A percentile compares a stretch with the other conserved stretches of the same genome.
These are phyloP conservation scores for Scalopus aquaticus DNA, from an alignment of 2,113 vertebrate species.

Conservation along the genomic window DNA sequence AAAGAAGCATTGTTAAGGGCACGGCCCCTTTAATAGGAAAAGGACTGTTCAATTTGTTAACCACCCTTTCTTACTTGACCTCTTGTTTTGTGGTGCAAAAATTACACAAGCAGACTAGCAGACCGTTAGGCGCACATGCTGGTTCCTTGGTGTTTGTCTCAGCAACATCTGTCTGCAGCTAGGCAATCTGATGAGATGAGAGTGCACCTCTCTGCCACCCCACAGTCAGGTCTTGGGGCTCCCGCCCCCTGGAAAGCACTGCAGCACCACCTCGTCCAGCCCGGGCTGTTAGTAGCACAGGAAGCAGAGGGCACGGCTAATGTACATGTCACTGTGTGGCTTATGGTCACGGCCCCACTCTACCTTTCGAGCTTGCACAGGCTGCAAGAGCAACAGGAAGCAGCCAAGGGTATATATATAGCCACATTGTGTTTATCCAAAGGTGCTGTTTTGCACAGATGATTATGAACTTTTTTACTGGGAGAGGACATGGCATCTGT, in stretches of 20 bases:
- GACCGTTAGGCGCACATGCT: not conserved
- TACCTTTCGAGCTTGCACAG: constrained; percentile 75
- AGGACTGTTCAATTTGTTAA: not conserved
- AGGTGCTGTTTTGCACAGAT: constrained; percentile 85
- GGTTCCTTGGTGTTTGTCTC: not conserved
- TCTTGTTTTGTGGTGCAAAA: constrained; percentile 38
- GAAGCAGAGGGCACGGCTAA: constrained; percentile 62
- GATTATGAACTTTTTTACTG: constrained; percentile 68
- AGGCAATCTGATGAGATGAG: not conserved
- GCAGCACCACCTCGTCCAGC: not conserved
- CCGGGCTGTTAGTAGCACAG: not conserved
- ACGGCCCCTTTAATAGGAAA: constrained; percentile 38
- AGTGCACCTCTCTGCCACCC: not conserved
- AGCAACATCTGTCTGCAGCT: not conserved
- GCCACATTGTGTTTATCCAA: constrained; percentile 85
- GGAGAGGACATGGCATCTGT: constrained; percentile 69
- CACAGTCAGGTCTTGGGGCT: not conserved
- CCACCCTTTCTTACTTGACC: constrained; percentile 36
- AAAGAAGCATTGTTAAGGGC: not conserved
- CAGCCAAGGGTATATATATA: constrained; percentile 84
- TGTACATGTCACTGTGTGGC: constrained; percentile 72
- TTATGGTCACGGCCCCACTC: constrained; percentile 81
- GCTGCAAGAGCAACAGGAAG: constrained; percentile 87
- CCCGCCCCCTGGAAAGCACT: not conserved
- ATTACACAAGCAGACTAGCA: constrained; percentile 26